Conservation (phyloP, 2,797 vertebrate species). For the Paedocypris micromegethes region DNA sequence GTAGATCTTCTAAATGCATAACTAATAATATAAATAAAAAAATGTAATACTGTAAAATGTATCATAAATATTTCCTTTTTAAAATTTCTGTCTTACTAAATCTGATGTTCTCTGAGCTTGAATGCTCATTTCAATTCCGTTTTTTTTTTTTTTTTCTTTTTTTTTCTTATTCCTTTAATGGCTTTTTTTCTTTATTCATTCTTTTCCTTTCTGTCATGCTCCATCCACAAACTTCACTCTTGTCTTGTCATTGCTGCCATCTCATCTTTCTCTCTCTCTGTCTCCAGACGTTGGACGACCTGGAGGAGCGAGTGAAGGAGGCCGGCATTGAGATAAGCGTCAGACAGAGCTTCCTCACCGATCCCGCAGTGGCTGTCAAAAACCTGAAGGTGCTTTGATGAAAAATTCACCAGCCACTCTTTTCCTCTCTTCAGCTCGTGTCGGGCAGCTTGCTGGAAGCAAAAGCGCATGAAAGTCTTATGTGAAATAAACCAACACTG, state of each 20-base stretch:
- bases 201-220: slow-evolving; percentile 20
- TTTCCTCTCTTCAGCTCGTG: slow-evolving; percentile 27
- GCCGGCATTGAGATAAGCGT: slow-evolving; percentile 93
- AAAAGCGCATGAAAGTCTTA: slow-evolving; percentile 40
- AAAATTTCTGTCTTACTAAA: not conserved
- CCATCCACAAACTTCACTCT: slow-evolving; percentile 33
- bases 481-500: slow-evolving; percentile 38
- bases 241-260: slow-evolving; percentile 41
- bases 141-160: not conserved
- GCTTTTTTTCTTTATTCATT: slow-evolving; percentile 4
- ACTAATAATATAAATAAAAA: no score
- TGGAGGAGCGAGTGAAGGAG: slow-evolving; percentile 86
- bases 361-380: slow-evolving; percentile 90
- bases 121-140: slow-evolving; percentile 6
- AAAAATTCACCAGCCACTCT: slow-evolving; percentile 44
- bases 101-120: slow-evolving; percentile 34
- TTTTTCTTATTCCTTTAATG: slow-evolving; percentile 4
- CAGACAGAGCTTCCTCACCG: slow-evolving; percentile 92
- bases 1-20: no score
- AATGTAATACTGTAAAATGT: not conserved
- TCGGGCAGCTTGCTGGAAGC: slow-evolving; percentile 24
- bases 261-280: slow-evolving; percentile 17
- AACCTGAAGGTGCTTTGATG: slow-evolving; percentile 85
- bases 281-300: slow-evolving; percentile 84
- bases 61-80: not conserved